Evolutionary conservation across 2,888 invertebrate species (phyloP).

Genomic region (Cephus runcator): DNA sequence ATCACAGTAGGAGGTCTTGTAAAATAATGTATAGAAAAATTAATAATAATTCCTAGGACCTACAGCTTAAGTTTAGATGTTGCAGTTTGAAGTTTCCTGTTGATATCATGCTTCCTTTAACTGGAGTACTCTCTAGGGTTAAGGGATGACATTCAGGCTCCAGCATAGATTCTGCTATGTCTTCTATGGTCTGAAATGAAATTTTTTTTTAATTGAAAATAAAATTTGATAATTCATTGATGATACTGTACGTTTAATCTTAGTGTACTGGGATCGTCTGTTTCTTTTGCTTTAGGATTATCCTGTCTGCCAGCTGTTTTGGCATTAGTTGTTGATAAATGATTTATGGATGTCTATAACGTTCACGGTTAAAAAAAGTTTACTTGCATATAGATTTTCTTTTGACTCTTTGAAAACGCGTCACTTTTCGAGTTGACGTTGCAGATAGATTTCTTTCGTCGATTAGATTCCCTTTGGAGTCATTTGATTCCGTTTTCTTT

Average conservation of each 20-base stretch:
- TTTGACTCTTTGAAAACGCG: background rate
- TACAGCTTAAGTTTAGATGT: slow-evolving; percentile 60
- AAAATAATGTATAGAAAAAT: background rate
- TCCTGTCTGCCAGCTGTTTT: background rate
- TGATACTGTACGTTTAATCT: background rate
- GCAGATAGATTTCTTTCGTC: background rate
- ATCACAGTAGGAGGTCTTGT: background rate
- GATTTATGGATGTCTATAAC: background rate
- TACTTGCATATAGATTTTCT: background rate
- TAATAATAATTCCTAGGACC: slow-evolving; percentile 14
- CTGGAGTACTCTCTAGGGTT: slow-evolving; percentile 44
- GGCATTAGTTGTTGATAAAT: background rate
- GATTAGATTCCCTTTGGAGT: background rate
- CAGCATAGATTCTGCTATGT: background rate
- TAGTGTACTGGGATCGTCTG: background rate
- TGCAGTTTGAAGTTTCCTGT: slow-evolving; percentile 56
- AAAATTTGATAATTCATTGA: background rate
- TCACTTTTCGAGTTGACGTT: background rate
- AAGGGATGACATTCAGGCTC: slow-evolving; percentile 50
- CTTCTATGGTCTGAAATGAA: background rate
- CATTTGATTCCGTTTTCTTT: background rate
- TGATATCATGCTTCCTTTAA: slow-evolving; percentile 47
- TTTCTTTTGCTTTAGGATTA: background rate
- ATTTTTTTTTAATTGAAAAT: background rate
- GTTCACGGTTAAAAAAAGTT: background rate